Evolutionary conservation across 2,797 vertebrate genomes (phyloP).

Genomic region (Eulemur rubriventer): DNA sequence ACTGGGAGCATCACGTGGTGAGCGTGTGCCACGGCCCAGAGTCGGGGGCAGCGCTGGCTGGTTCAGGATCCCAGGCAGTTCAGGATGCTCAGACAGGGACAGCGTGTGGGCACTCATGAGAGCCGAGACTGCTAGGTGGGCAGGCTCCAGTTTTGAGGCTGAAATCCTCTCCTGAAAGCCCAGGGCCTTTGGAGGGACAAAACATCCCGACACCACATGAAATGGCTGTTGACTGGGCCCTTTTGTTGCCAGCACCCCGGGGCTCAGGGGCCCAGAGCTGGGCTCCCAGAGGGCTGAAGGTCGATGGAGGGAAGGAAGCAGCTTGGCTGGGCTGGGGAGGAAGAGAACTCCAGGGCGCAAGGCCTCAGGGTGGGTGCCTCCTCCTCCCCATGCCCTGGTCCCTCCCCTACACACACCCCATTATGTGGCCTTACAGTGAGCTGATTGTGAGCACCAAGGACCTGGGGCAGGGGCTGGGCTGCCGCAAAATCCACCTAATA

Average conservation of each 20-base stretch:
- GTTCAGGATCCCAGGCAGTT: not conserved
- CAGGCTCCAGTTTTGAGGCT: not conserved
- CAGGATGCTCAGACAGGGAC: not conserved
- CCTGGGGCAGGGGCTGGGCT: not conserved
- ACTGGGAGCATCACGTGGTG: fast-evolving
- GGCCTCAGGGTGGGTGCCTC: not conserved
- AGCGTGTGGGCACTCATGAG: fast-evolving
- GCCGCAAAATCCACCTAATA: not conserved
- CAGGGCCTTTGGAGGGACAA: not conserved
- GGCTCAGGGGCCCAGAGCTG: not conserved
- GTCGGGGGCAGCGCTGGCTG: fast-evolving
- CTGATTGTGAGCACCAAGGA: constrained; percentile 42
- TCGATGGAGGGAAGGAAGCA: not conserved
- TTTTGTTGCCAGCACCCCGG: not conserved
- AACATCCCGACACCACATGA: not conserved
- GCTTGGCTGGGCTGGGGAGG: not conserved
- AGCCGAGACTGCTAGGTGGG: fast-evolving
- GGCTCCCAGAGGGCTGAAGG: not conserved
- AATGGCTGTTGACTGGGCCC: not conserved
- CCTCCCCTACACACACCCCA: not conserved
- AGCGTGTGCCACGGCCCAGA: fast-evolving
- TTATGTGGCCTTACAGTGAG: constrained; percentile 16
- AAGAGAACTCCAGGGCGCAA: not conserved
- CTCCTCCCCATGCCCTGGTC: not conserved
- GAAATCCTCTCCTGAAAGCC: not conserved